Evolutionary conservation across 2,888 invertebrate species (phyloP).

Genomic region (Agrochola macilenta): DNA sequence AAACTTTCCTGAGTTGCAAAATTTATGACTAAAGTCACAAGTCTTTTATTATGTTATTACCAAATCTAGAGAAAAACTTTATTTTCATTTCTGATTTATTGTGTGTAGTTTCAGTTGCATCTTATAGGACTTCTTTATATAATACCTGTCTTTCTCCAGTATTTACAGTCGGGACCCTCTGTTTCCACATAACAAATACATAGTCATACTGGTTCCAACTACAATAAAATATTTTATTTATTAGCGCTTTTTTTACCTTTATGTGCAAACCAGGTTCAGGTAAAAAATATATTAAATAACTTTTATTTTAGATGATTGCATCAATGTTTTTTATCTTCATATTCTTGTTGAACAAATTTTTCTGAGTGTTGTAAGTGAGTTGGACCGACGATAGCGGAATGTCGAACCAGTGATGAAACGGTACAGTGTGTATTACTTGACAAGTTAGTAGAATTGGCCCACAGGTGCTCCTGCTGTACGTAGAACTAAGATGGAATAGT

Average conservation of each 20-base stretch:
- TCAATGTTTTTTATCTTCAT: not conserved
- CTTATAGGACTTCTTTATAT: not conserved
- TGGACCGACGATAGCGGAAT: not conserved
- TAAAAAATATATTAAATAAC: not conserved
- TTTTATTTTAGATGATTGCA: not conserved
- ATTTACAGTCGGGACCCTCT: not conserved
- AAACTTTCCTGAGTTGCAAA: constrained; percentile 7
- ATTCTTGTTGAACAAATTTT: not conserved
- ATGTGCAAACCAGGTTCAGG: not conserved
- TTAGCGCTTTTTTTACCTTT: not conserved
- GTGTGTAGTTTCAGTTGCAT: not conserved
- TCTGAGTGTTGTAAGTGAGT: not conserved
- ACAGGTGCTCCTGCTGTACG: not conserved
- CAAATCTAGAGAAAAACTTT: not conserved
- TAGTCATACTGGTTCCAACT: not conserved
- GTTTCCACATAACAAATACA: too few species aligned
- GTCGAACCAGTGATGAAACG: not conserved
- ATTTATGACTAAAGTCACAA: not conserved
- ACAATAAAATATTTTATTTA: not conserved
- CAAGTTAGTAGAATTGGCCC: not conserved
- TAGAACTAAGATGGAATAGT: constrained; percentile 4
- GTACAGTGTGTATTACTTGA: not conserved
- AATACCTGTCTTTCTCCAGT: not conserved
- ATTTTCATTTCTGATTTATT: not conserved
- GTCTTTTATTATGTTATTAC: not conserved